Evolutionary conservation across 2,888 invertebrate genomes (phyloP), one percentile per base, ranked within the genome.

Genomic region (Dryocosmus kuriphilus): DNA sequence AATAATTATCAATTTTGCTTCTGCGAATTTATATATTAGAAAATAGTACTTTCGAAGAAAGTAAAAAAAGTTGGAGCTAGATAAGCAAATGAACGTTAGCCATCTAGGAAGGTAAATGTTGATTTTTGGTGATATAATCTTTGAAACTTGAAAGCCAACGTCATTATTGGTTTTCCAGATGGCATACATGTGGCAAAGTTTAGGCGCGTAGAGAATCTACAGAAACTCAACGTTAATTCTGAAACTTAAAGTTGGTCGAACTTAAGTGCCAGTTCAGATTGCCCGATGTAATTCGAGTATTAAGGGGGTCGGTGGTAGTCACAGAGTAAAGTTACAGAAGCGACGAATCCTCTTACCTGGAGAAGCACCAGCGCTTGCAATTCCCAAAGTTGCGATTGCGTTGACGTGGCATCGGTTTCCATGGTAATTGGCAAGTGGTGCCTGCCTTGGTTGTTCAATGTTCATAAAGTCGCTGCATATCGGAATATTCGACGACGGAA

Each of bases 331-430:
- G 46, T 57, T 57, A 14, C 57, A 57, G 24, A 57, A 24, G 57
- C 57, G 57, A 24, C 24, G 57, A 57, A 57, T 57, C 38, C 61
- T 61, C 60, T 51, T 51, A 60, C 75, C 71, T 41, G 71, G 27
- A 22, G 32, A 22, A 35, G 19, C 71, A 46, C 61, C 11, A 19
- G n/a, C 60, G 35, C 6, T 9, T 6, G 61, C 74, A 77, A 76
- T 46, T 73, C 51, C 73, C 60, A 71, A 76, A 78, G 67, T 78
- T 78, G 76, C 38, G 27, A 76, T 73, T 46, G 41, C 16, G 22
- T 46, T 71, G 51, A n/a, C 57, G 51, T 76, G 27, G 60, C 65
- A 27, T 61, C 46, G 73, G 51, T 65, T 75, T 75, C 67, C 22
- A 32, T 24, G 19, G 67, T 71, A 60, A 78, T 78, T 73, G 38